A percentile compares a stretch with the other conserved stretches of the same genome.
Conservation (phyloP, 2,113 vertebrate species). For the Pristiophorus japonicus region DNA sequence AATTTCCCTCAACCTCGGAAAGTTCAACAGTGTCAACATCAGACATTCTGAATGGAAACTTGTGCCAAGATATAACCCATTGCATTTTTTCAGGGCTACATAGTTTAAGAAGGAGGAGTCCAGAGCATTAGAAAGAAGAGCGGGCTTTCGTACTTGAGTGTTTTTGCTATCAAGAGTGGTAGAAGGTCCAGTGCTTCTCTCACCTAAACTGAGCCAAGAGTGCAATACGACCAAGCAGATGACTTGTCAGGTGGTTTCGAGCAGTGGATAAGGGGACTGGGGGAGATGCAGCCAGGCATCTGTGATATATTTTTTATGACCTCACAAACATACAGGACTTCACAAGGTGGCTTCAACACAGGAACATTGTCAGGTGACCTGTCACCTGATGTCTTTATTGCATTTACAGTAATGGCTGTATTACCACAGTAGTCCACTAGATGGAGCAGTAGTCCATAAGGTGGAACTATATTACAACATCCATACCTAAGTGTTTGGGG, state of each 20-base stretch:
- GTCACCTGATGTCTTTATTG: too few relatives aligned
- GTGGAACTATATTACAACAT: too few relatives aligned
- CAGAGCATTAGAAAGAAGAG: neutral
- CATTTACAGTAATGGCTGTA: too few relatives aligned
- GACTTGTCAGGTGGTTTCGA: neutral
- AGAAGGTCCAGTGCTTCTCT: neutral
- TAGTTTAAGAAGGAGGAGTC: neutral
- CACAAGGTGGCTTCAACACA: too few relatives aligned
- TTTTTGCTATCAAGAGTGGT: neutral
- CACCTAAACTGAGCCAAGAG: neutral
- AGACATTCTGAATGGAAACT: neutral
- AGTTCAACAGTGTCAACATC: neutral
- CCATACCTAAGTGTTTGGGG: neutral
- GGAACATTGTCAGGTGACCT: too few relatives aligned
- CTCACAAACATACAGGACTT: too few relatives aligned
- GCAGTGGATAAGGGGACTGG: neutral
- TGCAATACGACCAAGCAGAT: neutral
- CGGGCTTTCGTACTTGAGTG: neutral
- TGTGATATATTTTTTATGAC: too few relatives aligned
- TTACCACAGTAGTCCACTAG: too few relatives aligned
- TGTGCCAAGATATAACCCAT: neutral
- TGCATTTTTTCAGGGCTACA: neutral
- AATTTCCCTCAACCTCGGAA: neutral
- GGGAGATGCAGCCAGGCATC: neutral
- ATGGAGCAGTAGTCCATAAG: too few relatives aligned